These are phyloP conservation scores for Pachymerium ferrugineum DNA, from an alignment of 2,888 invertebrate genomes.

Conservation along the genomic window DNA sequence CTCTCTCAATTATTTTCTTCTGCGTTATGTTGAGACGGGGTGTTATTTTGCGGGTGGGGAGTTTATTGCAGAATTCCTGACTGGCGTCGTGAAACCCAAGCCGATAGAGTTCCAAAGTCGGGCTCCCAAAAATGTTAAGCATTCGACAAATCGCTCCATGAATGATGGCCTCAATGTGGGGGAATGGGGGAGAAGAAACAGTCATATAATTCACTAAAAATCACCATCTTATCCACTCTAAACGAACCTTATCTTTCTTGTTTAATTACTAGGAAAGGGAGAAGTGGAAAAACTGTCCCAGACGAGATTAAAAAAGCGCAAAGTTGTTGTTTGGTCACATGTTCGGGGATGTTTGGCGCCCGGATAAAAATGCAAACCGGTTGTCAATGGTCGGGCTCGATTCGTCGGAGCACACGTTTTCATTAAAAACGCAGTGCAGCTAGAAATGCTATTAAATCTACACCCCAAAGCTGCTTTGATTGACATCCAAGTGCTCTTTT, in stretches of 20 bases:
- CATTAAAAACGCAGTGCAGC: constrained; percentile 17
- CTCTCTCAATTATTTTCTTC: constrained; percentile 19
- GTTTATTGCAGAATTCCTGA: constrained; percentile 25
- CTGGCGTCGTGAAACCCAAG: constrained; percentile 23
- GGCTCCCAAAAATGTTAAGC: constrained; percentile 11
- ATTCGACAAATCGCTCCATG: constrained; percentile 25
- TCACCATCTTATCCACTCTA: not conserved
- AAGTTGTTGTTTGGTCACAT: not conserved
- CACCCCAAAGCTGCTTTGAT: constrained; percentile 9
- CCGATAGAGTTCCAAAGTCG: constrained; percentile 20
- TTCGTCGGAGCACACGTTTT: not conserved
- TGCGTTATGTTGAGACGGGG: not conserved
- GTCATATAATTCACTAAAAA: not conserved
- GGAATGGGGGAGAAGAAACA: not conserved
- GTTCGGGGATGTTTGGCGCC: constrained; percentile 5
- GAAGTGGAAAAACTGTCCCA: too few species aligned
- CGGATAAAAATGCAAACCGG: not conserved
- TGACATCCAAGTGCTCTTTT: constrained; percentile 21
- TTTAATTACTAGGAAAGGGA: not conserved
- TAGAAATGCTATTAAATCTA: constrained; percentile 25
- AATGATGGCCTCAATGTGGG: constrained; percentile 14
- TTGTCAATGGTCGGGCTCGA: not conserved
- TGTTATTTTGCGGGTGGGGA: constrained; percentile 23
- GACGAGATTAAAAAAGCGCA: not conserved
- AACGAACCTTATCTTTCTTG: not conserved